phyloP scores from a whole-genome alignment of 2,888 invertebrate species.

The Elmis aenea region DNA sequence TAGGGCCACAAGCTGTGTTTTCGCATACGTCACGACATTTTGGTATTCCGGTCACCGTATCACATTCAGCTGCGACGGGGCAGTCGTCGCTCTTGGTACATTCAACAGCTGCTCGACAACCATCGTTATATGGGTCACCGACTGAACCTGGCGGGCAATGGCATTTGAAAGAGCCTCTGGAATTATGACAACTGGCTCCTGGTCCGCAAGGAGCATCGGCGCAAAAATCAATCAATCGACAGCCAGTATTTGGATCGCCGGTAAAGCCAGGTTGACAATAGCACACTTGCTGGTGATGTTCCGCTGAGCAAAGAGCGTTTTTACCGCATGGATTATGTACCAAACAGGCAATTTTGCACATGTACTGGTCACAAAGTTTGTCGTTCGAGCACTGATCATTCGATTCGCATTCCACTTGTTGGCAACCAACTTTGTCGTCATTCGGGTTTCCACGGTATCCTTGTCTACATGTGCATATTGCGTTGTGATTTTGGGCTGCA shows the following conservation, averaged over 20 bases:
- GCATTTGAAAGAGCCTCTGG: conserved; percentile 75
- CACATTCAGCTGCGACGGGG: conserved; percentile 73
- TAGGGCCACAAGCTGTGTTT: conserved; percentile 70
- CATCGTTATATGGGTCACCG: conserved; percentile 80
- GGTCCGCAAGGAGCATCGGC: conserved; percentile 72
- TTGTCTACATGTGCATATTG: conserved; percentile 70
- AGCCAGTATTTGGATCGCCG: conserved; percentile 69
- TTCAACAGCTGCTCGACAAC: conserved; percentile 77
- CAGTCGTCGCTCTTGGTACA: conserved; percentile 76
- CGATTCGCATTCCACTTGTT: conserved; percentile 68
- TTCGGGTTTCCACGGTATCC: conserved; percentile 71
- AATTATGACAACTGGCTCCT: conserved; percentile 74
- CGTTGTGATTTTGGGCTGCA: conserved; percentile 64
- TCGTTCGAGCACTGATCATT: conserved; percentile 74
- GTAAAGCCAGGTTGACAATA: conserved; percentile 86
- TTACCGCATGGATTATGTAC: conserved; percentile 78
- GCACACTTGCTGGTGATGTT: conserved; percentile 72
- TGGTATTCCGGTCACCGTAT: conserved; percentile 62
- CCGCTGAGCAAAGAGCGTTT: conserved; percentile 80
- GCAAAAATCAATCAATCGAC: conserved; percentile 74
- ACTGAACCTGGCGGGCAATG: conserved; percentile 72
- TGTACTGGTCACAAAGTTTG: conserved; percentile 75
- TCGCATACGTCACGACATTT: conserved; percentile 84
- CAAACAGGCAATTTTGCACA: conserved; percentile 83
- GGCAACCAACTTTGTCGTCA: conserved; percentile 75